Evolutionary conservation across 2,113 vertebrate genomes (phyloP).

Genomic region (Bombycilla garrulus): DNA sequence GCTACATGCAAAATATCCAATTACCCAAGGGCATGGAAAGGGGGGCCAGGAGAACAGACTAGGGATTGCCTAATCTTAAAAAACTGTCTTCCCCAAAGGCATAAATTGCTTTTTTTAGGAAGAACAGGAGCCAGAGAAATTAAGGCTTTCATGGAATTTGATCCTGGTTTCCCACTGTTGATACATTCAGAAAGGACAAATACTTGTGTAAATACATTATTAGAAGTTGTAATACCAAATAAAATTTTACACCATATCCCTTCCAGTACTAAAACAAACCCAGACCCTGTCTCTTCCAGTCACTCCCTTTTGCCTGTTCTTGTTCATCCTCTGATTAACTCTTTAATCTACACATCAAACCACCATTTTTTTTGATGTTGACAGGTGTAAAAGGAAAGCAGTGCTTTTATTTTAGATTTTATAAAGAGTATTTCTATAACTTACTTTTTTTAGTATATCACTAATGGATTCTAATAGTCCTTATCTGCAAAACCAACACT

Average conservation of each 20-base stretch:
- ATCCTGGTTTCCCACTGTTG: neutral
- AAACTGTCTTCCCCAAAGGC: neutral
- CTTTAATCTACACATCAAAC: neutral
- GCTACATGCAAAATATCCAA: neutral
- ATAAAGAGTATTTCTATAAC: neutral
- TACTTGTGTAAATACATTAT: neutral
- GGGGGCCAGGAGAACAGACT: neutral
- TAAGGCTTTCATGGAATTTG: neutral
- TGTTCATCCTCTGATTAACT: neutral
- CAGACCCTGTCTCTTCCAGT: neutral
- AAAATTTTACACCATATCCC: neutral
- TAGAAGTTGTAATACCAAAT: neutral
- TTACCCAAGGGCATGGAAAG: neutral
- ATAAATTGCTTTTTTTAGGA: neutral
- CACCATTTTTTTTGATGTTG: neutral
- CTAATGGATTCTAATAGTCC: neutral
- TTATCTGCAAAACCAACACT: neutral
- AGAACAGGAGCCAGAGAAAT: neutral
- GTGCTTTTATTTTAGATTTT: neutral
- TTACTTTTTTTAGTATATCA: neutral
- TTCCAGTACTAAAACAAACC: neutral
- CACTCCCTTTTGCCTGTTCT: neutral
- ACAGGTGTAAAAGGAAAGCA: neutral
- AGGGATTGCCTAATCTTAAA: neutral
- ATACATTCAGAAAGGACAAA: neutral